Conservation (phyloP, 2,888 invertebrate genomes). For the Tubulanus polymorphus region DNA sequence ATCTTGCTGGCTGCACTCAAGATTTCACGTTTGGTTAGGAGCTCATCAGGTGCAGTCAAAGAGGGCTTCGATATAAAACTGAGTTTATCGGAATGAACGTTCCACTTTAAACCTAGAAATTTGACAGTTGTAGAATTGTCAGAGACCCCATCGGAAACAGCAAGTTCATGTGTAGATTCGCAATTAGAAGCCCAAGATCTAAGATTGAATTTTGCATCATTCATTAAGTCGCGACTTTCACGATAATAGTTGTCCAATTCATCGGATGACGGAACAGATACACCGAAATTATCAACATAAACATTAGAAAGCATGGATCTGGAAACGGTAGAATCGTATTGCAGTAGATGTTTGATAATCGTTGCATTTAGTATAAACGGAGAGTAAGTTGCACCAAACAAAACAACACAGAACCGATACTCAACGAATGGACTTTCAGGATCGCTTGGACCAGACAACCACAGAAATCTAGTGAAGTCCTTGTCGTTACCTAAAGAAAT, state of each 20-base stretch:
- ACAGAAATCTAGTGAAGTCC: conserved; percentile 17
- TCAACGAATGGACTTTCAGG: conserved; percentile 9
- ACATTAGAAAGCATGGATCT: conserved; percentile 6
- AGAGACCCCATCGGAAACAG: background rate
- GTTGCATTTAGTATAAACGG: conserved; percentile 16
- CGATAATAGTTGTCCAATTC: background rate
- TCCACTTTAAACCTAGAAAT: background rate
- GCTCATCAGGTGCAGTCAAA: background rate
- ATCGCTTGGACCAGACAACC: conserved; percentile 16
- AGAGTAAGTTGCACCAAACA: conserved; percentile 11
- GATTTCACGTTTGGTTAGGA: background rate
- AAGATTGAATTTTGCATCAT: background rate
- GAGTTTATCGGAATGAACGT: background rate
- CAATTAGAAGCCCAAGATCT: background rate
- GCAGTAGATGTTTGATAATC: conserved; percentile 15
- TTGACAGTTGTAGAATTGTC: background rate
- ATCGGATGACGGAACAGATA: background rate
- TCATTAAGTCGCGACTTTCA: background rate
- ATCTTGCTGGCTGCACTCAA: background rate
- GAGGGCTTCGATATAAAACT: background rate
- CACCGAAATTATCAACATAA: conserved; percentile 17
- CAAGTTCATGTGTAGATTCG: background rate
- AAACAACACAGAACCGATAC: conserved; percentile 13
- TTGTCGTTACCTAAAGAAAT: conserved; percentile 11
- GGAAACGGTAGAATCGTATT: background rate